Evolutionary conservation across 2,113 vertebrate genomes (phyloP), one percentile per base, ranked within the genome.

Genomic region (Prionailurus viverrinus): DNA sequence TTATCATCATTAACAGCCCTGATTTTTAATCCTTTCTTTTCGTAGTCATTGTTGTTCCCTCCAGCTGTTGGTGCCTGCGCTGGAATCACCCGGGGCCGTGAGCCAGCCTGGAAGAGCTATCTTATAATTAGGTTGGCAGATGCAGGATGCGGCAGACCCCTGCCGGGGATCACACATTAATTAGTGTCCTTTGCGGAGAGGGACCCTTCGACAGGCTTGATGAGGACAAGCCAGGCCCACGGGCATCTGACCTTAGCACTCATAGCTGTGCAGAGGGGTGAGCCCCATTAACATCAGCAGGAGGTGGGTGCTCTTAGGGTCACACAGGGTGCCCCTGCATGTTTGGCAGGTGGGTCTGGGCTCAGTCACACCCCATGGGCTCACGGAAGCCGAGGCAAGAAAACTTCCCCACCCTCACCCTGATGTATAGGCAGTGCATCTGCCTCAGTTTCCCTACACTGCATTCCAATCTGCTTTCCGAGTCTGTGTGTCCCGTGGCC

Each of bases 51-150:
- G 66, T 45, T 41, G 65, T 78, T 71, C 48, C 93, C 89, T 94
- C 95, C 96, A 97, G 96, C 95, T 94, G 91, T 53, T 73, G 61
- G 76, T 63, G 45, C 39, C 58, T 33, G 58, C 55, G 76, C 61
- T 36, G 66, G 95, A 69, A 45, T 88, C 88, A 76, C 91, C 86
- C 0, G 0, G 66, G 84, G 91, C 82, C 4, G 0, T 2, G 82
- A 83, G 68, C 78, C 76, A 53, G 88, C 41, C 88, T n/a, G 87
- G 53, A 76, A 95, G 91, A 98, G 98, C 97, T 98, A 96, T 98
- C 98, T 98, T 96, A 97, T 98, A 98, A 99, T 99, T 98, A 98
- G 97, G 53, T 97, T 98, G 98, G 94, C 98, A 98, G 98, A 97
- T 97, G 98, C 65, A 83, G 97, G 97, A 90, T 48, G 91, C 91